These are phyloP conservation scores for Drosophila kanapiae DNA, from an alignment of 1,140 invertebrate genomes.

Conservation along the genomic window DNA sequence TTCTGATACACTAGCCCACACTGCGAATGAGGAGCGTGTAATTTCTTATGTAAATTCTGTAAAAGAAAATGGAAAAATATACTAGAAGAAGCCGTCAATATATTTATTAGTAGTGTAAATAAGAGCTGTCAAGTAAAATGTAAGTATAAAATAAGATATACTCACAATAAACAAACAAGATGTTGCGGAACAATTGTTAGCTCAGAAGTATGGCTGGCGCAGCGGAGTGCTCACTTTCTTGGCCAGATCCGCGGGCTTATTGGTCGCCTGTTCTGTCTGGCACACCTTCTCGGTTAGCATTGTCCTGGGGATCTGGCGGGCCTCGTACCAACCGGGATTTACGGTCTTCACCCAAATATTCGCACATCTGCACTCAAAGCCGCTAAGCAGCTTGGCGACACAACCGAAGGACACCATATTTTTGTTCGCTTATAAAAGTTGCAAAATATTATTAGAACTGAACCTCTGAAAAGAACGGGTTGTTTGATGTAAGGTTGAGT, in stretches of 20 bases:
- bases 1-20: not conserved
- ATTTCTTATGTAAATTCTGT: not conserved
- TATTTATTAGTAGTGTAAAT: too few species aligned
- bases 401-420: conserved; percentile 50
- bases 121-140: not conserved
- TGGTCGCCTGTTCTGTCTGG: conserved; percentile 17
- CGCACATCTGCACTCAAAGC: conserved; percentile 1
- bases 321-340: conserved; percentile 63
- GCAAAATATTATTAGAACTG: not conserved
- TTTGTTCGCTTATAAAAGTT: not conserved
- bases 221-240: not conserved
- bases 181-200: not conserved
- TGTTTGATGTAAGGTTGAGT: not conserved
- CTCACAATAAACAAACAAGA: not conserved
- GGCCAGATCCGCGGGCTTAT: not conserved
- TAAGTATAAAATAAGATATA: not conserved
- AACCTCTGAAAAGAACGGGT: not conserved
- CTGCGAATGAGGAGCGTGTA: not conserved
- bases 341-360: conserved; percentile 48
- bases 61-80: not conserved
- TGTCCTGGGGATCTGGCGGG: conserved; percentile 38
- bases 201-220: not conserved
- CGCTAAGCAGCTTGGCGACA: conserved; percentile 48
- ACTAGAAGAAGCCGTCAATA: too few species aligned
- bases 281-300: conserved; percentile 31